These are phyloP conservation scores for Centruroides sculpturatus DNA, from an alignment of 1,140 invertebrate species.

Conservation along the genomic window DNA sequence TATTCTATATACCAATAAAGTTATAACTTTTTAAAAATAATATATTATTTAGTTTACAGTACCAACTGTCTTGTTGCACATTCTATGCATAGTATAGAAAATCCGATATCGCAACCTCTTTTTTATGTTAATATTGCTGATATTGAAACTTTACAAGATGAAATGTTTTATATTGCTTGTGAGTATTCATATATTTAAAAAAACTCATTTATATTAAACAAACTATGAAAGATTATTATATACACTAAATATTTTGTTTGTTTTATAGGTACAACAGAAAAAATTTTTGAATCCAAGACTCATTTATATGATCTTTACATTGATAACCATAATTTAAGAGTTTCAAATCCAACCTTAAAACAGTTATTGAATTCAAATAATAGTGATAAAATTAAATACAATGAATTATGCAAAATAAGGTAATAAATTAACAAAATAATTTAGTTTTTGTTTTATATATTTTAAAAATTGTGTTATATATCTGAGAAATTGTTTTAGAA, in stretches of 20 bases:
- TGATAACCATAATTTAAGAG: constrained; percentile 17
- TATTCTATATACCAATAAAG: too few species aligned
- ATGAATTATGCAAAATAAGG: constrained; percentile 11
- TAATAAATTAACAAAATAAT: constrained; percentile 4
- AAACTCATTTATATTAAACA: not conserved
- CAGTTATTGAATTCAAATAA: constrained; percentile 9
- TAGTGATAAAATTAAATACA: constrained; percentile 14
- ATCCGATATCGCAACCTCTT: constrained; percentile 24
- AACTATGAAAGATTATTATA: not conserved
- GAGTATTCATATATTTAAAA: constrained; percentile 17
- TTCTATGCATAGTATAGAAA: constrained; percentile 23
- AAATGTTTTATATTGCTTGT: constrained; percentile 32
- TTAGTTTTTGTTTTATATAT: not conserved
- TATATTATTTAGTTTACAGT: constrained; percentile 30
- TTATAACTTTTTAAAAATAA: too few species aligned
- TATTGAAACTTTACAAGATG: constrained; percentile 30
- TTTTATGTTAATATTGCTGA: constrained; percentile 36
- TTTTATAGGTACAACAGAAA: constrained; percentile 31
- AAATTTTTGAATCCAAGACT: constrained; percentile 34
- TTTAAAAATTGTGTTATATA: not conserved
- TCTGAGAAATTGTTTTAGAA: not conserved
- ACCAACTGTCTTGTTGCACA: constrained; percentile 31
- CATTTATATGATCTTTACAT: constrained; percentile 33
- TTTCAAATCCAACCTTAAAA: constrained; percentile 5
- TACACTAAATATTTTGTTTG: not conserved